Conservation (phyloP, 1,140 invertebrate genomes). For the Hesperophylax magnus region DNA sequence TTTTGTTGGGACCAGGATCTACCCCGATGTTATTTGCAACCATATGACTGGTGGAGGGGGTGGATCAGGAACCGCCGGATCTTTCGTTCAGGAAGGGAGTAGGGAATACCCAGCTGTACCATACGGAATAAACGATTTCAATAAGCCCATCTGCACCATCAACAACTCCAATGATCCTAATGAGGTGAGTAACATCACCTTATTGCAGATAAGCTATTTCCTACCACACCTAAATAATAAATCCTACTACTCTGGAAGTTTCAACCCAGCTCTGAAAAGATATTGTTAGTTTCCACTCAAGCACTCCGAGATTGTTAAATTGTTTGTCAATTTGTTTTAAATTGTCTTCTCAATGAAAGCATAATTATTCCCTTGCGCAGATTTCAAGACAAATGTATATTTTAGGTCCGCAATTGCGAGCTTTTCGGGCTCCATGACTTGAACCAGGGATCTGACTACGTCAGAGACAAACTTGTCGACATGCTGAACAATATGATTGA, state of each 20-base stretch:
- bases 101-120: constrained; percentile 75
- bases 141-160: constrained; percentile 68
- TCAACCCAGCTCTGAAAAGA: too few species aligned
- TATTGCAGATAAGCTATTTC: too few species aligned
- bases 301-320: too few species aligned
- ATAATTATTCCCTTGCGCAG: too few species aligned
- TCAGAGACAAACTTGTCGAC: constrained; percentile 76
- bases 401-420: constrained; percentile 79
- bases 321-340: too few species aligned
- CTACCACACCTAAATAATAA: too few species aligned
- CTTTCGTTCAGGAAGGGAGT: constrained; percentile 65
- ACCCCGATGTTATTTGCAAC: constrained; percentile 82
- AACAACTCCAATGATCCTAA: constrained; percentile 73
- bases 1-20: constrained; percentile 71
- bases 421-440: constrained; percentile 81
- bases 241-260: too few species aligned
- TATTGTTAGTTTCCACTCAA: too few species aligned
- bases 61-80: constrained; percentile 72
- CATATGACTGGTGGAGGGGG: constrained; percentile 78
- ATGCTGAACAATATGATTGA: constrained; percentile 79
- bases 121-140: constrained; percentile 71
- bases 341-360: too few species aligned
- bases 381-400: background rate
- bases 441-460: constrained; percentile 74
- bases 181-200: constrained; percentile 64